A percentile compares a stretch with the other conserved stretches of the same genome.
Conservation (phyloP, 1,140 invertebrate genomes). For the Muscidifurax raptorellus region DNA sequence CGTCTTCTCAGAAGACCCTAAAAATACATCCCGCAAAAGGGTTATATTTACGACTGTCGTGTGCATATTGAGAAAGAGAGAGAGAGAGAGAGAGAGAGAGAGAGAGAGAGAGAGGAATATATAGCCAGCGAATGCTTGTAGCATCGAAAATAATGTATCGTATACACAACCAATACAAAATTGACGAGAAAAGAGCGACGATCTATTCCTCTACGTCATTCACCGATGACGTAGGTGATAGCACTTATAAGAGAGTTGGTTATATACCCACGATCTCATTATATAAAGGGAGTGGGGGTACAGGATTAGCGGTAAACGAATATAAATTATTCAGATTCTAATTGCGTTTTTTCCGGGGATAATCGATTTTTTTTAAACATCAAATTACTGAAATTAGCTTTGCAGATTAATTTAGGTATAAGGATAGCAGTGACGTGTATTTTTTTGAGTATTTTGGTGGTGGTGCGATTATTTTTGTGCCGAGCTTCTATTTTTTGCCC, state of each 20-base stretch:
- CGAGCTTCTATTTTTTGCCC: not conserved
- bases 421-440: too few species aligned
- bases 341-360: not conserved
- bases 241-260: not conserved
- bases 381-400: not conserved
- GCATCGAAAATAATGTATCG: constrained; percentile 1
- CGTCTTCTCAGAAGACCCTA: constrained; percentile 29
- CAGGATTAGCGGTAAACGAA: not conserved
- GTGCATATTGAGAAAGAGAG: not conserved
- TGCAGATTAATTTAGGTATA: too few species aligned
- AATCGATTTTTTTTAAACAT: not conserved
- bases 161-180: constrained; percentile 12
- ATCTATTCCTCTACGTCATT: constrained; percentile 11
- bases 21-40: constrained; percentile 45
- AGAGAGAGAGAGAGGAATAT: too few species aligned
- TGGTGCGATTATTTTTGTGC: not conserved
- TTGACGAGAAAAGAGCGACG: constrained; percentile 25
- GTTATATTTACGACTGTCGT: constrained; percentile 29
- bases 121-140: not conserved
- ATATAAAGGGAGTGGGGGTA: not conserved
- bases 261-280: not conserved
- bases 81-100: not conserved
- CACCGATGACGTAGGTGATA: not conserved
- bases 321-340: not conserved
- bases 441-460: not conserved